Evolutionary conservation across 2,888 invertebrate genomes (phyloP).

Genomic region (Thereva unica): DNA sequence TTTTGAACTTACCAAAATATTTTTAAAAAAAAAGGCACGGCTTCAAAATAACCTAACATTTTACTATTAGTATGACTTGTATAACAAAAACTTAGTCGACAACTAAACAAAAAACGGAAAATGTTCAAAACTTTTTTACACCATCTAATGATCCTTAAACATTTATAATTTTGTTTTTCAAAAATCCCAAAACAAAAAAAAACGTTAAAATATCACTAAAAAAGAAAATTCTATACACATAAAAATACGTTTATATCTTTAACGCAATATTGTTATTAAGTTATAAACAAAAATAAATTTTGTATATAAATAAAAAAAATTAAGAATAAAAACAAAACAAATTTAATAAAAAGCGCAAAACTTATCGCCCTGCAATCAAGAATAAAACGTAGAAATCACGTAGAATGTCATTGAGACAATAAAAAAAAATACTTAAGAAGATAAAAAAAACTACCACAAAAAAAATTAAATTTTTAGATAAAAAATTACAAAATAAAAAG

Average conservation of each 20-base stretch:
- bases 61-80: slow-evolving; percentile 2
- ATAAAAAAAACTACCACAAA: background rate
- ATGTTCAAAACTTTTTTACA: too few species aligned
- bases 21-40: background rate
- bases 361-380: background rate
- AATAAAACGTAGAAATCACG: slow-evolving; percentile 3
- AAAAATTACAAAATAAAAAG: slow-evolving; percentile 3
- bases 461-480: slow-evolving; percentile 5
- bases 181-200: too few species aligned
- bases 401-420: slow-evolving; percentile 30
- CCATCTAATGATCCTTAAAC: too few species aligned
- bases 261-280: background rate
- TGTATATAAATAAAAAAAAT: slow-evolving; percentile 5
- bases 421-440: slow-evolving; percentile 21
- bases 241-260: too few species aligned
- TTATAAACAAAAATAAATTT: slow-evolving; percentile 5
- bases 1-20: background rate
- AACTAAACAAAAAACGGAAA: too few species aligned
- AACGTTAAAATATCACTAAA: too few species aligned
- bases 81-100: too few species aligned
- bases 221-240: too few species aligned
- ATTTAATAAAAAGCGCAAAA: background rate
- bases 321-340: slow-evolving; percentile 4
- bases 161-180: too few species aligned
- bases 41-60: background rate